Evolutionary conservation across 2,797 vertebrate genomes (phyloP).

Genomic region (Dipus sagitta): DNA sequence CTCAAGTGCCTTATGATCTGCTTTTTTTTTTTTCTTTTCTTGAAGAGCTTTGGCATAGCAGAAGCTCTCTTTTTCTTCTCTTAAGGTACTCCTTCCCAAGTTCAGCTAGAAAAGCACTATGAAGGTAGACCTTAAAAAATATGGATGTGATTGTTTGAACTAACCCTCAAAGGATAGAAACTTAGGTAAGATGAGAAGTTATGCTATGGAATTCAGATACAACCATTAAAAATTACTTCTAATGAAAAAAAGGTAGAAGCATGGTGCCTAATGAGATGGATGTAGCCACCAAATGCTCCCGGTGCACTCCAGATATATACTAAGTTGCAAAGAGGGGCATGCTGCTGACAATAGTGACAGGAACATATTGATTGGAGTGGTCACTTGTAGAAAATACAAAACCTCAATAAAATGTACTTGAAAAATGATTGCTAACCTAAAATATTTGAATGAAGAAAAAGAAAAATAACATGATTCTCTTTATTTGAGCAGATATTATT

Average conservation of each 20-base stretch:
- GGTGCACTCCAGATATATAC: background rate
- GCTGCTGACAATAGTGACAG: background rate
- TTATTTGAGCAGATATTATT: background rate
- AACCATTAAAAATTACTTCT: background rate
- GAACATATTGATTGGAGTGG: background rate
- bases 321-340: background rate
- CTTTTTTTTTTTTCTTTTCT: background rate
- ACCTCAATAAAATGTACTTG: background rate
- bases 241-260: background rate
- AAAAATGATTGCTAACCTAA: background rate
- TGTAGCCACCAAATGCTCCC: background rate
- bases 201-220: background rate
- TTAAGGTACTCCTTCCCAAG: background rate
- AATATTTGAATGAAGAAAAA: slow-evolving; percentile 11
- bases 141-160: background rate
- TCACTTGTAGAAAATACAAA: background rate
- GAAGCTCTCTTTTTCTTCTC: background rate
- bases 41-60: background rate
- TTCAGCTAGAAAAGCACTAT: background rate
- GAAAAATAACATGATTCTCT: background rate
- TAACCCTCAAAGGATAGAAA: background rate
- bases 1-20: background rate
- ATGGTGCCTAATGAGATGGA: background rate
- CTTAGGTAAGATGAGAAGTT: background rate
- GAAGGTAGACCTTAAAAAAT: background rate